These are phyloP conservation scores for Bovichtus variegatus DNA, from an alignment of 2,797 vertebrate species.

Conservation along the genomic window DNA sequence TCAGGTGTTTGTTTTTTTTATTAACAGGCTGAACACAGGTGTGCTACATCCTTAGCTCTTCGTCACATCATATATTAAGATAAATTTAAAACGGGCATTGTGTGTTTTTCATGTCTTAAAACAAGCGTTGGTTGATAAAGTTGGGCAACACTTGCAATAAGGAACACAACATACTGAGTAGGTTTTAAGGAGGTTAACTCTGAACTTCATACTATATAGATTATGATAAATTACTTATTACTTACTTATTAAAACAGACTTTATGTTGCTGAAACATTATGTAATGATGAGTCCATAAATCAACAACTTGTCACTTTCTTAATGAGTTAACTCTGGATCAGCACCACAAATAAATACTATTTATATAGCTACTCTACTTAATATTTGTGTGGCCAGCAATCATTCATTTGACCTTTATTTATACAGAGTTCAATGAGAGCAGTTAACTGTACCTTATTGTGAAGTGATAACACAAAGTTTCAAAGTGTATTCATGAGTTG, in stretches of 20 bases:
- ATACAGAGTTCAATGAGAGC: background rate
- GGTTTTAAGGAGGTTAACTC: background rate
- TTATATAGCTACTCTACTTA: background rate
- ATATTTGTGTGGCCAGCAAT: background rate
- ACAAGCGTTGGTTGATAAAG: background rate
- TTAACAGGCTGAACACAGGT: conserved; percentile 30
- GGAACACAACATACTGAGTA: background rate
- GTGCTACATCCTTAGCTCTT: conserved; percentile 22
- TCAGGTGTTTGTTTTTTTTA: conserved; percentile 47
- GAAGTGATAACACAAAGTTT: background rate
- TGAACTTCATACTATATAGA: background rate
- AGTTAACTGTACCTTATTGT: background rate
- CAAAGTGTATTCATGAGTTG: too few species aligned
- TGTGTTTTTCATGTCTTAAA: conserved; percentile 20
- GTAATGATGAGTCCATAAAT: background rate
- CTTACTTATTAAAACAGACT: conserved; percentile 7
- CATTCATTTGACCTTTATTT: conserved; percentile 4
- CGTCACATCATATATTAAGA: conserved; percentile 13
- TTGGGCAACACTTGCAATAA: background rate
- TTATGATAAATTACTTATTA: background rate
- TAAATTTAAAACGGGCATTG: conserved; percentile 30
- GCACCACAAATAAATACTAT: background rate
- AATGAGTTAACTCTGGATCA: conserved; percentile 1
- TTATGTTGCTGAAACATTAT: background rate
- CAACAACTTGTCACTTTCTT: background rate